phyloP scores from a whole-genome alignment of 2,797 vertebrate genomes.

The Diglossa cyanea region DNA sequence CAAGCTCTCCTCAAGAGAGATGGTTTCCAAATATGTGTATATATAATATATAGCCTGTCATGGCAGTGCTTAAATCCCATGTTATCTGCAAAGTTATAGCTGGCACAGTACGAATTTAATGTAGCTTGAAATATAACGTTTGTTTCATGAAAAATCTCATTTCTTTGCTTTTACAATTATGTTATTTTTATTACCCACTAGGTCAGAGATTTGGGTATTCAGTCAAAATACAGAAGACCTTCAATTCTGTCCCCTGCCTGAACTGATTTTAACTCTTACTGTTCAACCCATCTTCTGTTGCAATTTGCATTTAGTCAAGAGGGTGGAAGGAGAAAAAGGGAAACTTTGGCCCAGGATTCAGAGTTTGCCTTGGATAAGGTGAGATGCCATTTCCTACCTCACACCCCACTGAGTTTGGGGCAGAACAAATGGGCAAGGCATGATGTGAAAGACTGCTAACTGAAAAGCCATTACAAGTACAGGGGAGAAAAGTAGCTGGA shows the following conservation, averaged over 20 bases:
- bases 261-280: neutral
- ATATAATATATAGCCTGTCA: neutral
- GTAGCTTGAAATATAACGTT: neutral
- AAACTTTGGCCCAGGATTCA: neutral
- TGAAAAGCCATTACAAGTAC: neutral
- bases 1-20: neutral
- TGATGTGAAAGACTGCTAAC: neutral
- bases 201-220: neutral
- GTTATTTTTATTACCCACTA: neutral
- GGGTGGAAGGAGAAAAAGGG: neutral
- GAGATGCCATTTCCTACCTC: neutral
- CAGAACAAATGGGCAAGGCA: neutral
- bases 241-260: neutral
- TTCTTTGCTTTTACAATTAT: neutral
- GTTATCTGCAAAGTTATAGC: neutral
- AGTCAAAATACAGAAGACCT: neutral
- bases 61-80: neutral
- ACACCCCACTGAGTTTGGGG: neutral
- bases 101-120: neutral
- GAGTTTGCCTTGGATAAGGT: neutral
- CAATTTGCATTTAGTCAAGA: neutral
- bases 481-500: neutral
- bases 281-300: neutral
- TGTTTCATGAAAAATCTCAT: neutral
- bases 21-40: neutral